Evolutionary conservation across 2,797 vertebrate species (phyloP), one percentile per base, ranked within the genome.

Genomic region (Crocidura indochinensis): DNA sequence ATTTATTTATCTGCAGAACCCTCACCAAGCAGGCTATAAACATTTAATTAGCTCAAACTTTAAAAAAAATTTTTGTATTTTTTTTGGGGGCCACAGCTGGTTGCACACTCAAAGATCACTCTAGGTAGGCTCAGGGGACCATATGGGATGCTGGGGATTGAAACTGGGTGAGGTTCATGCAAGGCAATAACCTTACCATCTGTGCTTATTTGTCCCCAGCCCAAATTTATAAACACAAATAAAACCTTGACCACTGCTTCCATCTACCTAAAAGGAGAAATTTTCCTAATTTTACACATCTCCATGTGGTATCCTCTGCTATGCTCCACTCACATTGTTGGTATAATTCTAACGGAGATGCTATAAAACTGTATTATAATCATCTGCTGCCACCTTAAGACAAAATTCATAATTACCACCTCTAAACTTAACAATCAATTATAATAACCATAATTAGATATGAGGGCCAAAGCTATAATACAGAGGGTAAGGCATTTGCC

Each of bases 361-460:
- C 76, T 56, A 60, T 60, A 10, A 88, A 19, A 38, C 10, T 83
- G 49, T 6, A 79, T 72, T 75, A 60, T 20, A 78, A 78, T 64
- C 31, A 80, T 56, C 73, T 84, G 78, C 62, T 91, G 74, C 53
- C 49, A 80, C 27, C 76, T 91, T 68, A 92, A 91, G 76, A 90
- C 84, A 93, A 79, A 88, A 92, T 84, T 84, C 20, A n/a, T 78
- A 71, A 90, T 2, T 84, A 60, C 47, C 51, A 85, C 22, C 53
- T 81, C 24, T 49, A 22, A 74, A 60, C 46, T 9, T 76, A 88
- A 64, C 67, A 47, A 75, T 74, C 56, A 60, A 75, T 11, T 9
- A 10, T 38, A 20, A 78, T 29, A 69, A 86, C 47, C 26, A 89
- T 73, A 76, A 79, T 56, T 86, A 75, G 24, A 24, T 64, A 84